Conservation (phyloP, 2,888 invertebrate species). For the Dryococelus australis region DNA sequence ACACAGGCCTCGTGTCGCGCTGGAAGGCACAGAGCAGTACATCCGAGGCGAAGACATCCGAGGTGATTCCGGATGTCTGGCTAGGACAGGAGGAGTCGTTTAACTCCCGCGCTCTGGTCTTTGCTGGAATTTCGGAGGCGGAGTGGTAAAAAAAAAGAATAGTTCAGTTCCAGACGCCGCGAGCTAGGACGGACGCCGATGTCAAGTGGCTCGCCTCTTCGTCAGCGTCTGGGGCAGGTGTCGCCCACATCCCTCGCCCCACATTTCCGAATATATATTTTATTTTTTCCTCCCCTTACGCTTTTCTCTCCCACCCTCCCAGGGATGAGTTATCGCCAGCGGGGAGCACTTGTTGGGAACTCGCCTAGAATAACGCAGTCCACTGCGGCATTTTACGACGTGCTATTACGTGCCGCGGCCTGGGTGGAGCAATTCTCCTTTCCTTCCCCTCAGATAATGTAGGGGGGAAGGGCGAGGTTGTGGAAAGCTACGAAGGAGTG, state of each 20-base stretch:
- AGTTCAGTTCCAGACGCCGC: background rate
- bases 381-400: background rate
- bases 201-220: background rate
- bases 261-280: background rate
- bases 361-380: background rate
- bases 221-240: constrained; percentile 16
- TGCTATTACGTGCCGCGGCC: background rate
- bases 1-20: no score
- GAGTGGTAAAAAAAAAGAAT: background rate
- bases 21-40: no score
- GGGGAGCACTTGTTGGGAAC: background rate
- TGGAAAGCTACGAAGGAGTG: background rate
- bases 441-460: background rate
- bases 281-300: background rate
- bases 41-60: no score
- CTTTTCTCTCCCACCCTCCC: background rate
- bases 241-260: background rate
- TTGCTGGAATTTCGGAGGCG: no score
- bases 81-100: no score
- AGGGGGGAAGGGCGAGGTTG: background rate
- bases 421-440: background rate
- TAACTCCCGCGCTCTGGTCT: no score
- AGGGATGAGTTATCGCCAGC: background rate
- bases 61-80: no score
- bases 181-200: background rate